These are phyloP conservation scores for Asobara japonica DNA, from an alignment of 1,140 invertebrate species.

Conservation along the genomic window DNA sequence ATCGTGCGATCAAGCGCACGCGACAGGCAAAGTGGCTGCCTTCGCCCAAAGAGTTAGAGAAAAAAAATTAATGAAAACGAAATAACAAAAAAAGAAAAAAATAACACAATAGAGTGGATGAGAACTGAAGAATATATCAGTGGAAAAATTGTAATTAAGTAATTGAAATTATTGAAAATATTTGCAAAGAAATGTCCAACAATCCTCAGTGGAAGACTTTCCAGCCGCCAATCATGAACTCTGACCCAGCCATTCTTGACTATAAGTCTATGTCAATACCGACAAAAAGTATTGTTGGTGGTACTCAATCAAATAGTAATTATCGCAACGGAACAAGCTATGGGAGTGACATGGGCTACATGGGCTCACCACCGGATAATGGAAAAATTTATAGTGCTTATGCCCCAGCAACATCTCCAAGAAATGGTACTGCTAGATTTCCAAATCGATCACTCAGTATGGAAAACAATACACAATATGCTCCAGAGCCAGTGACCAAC, in stretches of 20 bases:
- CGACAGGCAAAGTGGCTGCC: neutral
- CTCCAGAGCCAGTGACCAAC: slow-evolving; percentile 60
- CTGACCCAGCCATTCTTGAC: slow-evolving; percentile 79
- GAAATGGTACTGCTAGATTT: slow-evolving; percentile 65
- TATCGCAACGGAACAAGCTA: slow-evolving; percentile 65
- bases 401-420: slow-evolving; percentile 56
- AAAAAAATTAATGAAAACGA: neutral
- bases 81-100: slow-evolving; percentile 19
- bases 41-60: slow-evolving; percentile 16
- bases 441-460: slow-evolving; percentile 68
- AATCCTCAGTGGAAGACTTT: slow-evolving; percentile 93
- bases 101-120: slow-evolving; percentile 15
- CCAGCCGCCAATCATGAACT: slow-evolving; percentile 83
- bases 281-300: slow-evolving; percentile 56
- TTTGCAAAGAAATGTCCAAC: slow-evolving; percentile 73
- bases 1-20: slow-evolving; percentile 25
- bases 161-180: slow-evolving; percentile 30
- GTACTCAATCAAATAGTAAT: slow-evolving; percentile 53
- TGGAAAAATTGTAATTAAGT: slow-evolving; percentile 15
- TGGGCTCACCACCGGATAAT: slow-evolving; percentile 57
- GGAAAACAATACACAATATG: slow-evolving; percentile 52
- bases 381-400: slow-evolving; percentile 55
- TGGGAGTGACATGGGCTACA: slow-evolving; percentile 60
- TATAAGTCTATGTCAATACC: slow-evolving; percentile 73
- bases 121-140: slow-evolving; percentile 11